Evolutionary conservation across 2,113 vertebrate genomes (phyloP).

Genomic region (Amblyornis subalaris): DNA sequence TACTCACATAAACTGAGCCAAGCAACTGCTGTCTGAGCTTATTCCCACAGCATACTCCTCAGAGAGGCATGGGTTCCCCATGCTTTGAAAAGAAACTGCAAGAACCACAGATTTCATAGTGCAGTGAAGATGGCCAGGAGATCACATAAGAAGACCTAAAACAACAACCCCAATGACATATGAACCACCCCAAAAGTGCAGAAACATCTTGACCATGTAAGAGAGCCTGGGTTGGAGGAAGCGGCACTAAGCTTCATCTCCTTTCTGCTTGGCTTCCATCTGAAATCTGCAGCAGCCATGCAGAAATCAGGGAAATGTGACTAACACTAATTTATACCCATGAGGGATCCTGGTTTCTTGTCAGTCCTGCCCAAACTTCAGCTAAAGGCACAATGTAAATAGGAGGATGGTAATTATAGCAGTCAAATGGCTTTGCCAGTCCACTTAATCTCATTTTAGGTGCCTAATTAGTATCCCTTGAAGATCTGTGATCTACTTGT

Average conservation of each 20-base stretch:
- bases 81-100: neutral
- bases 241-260: neutral
- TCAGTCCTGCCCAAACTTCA: slow-evolving; percentile 4
- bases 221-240: neutral
- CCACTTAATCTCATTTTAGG: slow-evolving; percentile 10
- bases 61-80: neutral
- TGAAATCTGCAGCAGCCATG: neutral
- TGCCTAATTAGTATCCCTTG: slow-evolving; percentile 13
- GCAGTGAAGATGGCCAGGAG: neutral
- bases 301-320: neutral
- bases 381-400: neutral
- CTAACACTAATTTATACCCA: neutral
- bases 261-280: neutral
- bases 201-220: neutral
- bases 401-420: slow-evolving; percentile 20
- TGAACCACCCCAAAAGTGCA: fast-evolving
- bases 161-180: neutral
- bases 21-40: neutral
- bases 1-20: neutral
- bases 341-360: neutral
- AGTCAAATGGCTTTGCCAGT: slow-evolving; percentile 13
- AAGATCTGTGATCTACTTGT: slow-evolving; percentile 1
- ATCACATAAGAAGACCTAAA: neutral
- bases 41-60: neutral
- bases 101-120: neutral